These are phyloP conservation scores for Microcebus tavaratra DNA, from an alignment of 2,113 vertebrate genomes.

Conservation along the genomic window DNA sequence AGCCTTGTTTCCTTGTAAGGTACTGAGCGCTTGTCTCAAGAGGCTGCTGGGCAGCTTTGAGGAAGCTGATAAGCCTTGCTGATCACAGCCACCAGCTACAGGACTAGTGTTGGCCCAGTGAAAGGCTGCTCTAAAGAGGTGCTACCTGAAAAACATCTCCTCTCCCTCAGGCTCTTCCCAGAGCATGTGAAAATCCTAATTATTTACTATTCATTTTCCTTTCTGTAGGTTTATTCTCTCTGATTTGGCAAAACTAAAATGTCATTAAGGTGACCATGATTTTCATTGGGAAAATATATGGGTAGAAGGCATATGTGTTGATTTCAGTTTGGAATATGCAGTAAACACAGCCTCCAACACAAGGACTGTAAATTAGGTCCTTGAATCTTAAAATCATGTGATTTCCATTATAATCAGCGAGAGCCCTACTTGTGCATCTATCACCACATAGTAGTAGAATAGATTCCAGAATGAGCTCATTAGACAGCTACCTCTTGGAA, in stretches of 20 bases:
- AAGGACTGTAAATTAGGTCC: conserved; percentile 39
- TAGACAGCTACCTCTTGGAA: background rate
- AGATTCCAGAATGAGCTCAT: conserved; percentile 51
- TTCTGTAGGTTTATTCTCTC: conserved; percentile 26
- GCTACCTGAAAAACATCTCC: background rate
- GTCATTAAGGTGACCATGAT: conserved; percentile 31
- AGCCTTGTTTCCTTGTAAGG: background rate
- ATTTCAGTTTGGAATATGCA: conserved; percentile 47
- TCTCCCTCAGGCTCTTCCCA: background rate
- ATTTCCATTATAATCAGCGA: conserved; percentile 48
- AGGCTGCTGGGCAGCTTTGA: background rate
- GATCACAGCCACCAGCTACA: background rate
- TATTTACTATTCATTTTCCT: background rate
- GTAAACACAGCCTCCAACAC: conserved; percentile 46
- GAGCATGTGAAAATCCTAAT: background rate
- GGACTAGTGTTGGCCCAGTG: background rate
- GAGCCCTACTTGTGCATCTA: background rate
- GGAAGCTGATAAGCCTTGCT: background rate
- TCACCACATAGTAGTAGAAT: conserved; percentile 25
- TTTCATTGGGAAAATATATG: background rate
- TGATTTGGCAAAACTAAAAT: conserved; percentile 55
- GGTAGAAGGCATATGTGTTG: conserved; percentile 31
- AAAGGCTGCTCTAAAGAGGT: background rate
- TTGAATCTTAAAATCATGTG: conserved; percentile 37
- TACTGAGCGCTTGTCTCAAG: background rate